Percentiles rank a stretch among this genome's conserved stretches.
Evolutionary conservation across 2,888 invertebrate genomes (phyloP).

Genomic region (Sesia bembeciformis): DNA sequence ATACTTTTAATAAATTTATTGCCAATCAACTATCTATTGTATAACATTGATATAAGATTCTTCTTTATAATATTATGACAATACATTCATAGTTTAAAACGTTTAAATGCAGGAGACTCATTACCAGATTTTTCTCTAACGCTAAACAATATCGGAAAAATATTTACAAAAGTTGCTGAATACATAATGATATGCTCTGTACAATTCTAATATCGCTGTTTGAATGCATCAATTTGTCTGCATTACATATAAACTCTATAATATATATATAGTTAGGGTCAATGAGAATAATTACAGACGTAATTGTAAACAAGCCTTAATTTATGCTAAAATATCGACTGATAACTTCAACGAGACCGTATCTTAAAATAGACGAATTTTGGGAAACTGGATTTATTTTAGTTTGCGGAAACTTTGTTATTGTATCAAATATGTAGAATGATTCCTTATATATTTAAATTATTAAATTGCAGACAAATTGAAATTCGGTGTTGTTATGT

Average conservation of each 20-base stretch:
- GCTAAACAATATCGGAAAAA: slow-evolving; percentile 38
- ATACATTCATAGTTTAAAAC: slow-evolving; percentile 26
- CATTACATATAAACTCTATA: background rate
- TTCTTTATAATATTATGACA: slow-evolving; percentile 15
- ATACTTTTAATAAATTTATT: slow-evolving; percentile 59
- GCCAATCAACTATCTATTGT: slow-evolving; percentile 46
- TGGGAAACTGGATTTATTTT: no score
- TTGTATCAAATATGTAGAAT: no score
- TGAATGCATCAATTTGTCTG: slow-evolving; percentile 26
- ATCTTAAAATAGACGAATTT: no score
- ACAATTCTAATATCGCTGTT: slow-evolving; percentile 37
- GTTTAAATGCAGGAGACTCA: slow-evolving; percentile 45
- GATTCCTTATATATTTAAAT: no score
- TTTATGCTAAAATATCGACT: no score
- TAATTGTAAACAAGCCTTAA: no score
- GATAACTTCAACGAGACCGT: no score
- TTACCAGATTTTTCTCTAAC: slow-evolving; percentile 17
- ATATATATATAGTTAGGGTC: background rate
- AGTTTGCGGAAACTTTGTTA: no score
- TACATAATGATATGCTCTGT: slow-evolving; percentile 60
- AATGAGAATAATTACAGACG: no score
- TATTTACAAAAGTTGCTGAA: slow-evolving; percentile 59
- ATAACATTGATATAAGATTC: slow-evolving; percentile 26
- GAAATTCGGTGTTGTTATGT: no score
- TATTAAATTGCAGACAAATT: no score